Evolutionary conservation across 2,888 invertebrate genomes (phyloP).

Genomic region (Dasypogon diadema): DNA sequence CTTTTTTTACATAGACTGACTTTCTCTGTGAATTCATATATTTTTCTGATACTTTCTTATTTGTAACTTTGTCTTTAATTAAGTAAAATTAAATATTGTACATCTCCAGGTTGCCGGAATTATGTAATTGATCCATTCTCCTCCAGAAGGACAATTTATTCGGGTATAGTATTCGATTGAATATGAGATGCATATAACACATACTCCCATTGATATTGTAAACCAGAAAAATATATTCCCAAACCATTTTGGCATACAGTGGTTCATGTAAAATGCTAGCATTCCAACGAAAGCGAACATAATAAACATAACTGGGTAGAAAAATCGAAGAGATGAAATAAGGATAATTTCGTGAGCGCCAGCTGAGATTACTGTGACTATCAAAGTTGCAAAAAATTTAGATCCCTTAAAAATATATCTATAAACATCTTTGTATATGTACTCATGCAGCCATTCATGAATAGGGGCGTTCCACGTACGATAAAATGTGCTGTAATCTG

Average conservation of each 20-base stretch:
- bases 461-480: constrained; percentile 93
- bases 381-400: constrained; percentile 70
- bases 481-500: constrained; percentile 81
- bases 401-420: constrained; percentile 66
- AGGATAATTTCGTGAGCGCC: constrained; percentile 87
- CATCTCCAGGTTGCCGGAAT: not conserved
- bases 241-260: not conserved
- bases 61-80: too few species aligned
- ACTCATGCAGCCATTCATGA: constrained; percentile 89
- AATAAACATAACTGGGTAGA: constrained; percentile 83
- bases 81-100: not conserved
- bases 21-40: too few species aligned
- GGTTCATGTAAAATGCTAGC: not conserved
- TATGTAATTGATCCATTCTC: not conserved
- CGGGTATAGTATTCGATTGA: not conserved
- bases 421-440: constrained; percentile 81
- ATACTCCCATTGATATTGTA: not conserved
- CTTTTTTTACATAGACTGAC: too few species aligned
- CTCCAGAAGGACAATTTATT: not conserved
- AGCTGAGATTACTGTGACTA: constrained; percentile 82
- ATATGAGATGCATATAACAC: not conserved
- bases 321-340: constrained; percentile 81
- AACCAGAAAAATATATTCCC: not conserved
- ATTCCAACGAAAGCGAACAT: constrained; percentile 70
- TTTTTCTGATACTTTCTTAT: too few species aligned